phyloP scores from a whole-genome alignment of 2,888 invertebrate genomes.

The Phortica magna region DNA sequence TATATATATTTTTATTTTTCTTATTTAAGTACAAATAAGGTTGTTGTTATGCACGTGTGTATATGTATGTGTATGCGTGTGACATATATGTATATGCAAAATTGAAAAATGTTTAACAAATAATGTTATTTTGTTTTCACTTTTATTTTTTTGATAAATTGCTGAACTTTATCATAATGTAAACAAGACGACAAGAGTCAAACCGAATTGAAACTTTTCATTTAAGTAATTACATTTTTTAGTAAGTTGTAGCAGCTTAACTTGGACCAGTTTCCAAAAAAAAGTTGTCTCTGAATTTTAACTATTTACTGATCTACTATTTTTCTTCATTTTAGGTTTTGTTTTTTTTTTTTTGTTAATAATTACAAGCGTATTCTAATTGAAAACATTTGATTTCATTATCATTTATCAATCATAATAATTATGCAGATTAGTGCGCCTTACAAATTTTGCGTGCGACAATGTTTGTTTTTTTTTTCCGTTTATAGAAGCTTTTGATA shows the following conservation, averaged over 20 bases:
- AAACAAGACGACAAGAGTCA: neutral
- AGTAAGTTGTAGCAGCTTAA: too few species aligned
- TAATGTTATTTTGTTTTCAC: neutral
- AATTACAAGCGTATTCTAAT: neutral
- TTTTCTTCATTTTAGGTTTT: neutral
- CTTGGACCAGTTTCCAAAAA: neutral
- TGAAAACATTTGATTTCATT: neutral
- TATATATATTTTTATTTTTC: neutral
- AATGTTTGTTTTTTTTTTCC: too few species aligned
- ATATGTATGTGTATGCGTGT: conserved; percentile 37
- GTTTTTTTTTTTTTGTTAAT: neutral
- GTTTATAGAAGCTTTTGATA: too few species aligned
- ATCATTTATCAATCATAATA: neutral
- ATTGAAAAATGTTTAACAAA: conserved; percentile 16
- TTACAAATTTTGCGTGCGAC: too few species aligned
- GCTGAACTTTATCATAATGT: neutral
- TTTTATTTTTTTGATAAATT: conserved; percentile 1
- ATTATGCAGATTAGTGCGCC: neutral
- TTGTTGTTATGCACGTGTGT: neutral
- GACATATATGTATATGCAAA: conserved; percentile 39
- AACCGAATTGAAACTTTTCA: neutral
- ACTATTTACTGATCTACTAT: neutral
- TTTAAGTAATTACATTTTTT: neutral
- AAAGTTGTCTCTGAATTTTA: neutral
- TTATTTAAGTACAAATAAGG: conserved; percentile 2